A percentile compares a stretch with the other conserved stretches of the same genome.
Evolutionary conservation across 2,113 vertebrate genomes (phyloP).

Genomic region (Arenaria interpres): DNA sequence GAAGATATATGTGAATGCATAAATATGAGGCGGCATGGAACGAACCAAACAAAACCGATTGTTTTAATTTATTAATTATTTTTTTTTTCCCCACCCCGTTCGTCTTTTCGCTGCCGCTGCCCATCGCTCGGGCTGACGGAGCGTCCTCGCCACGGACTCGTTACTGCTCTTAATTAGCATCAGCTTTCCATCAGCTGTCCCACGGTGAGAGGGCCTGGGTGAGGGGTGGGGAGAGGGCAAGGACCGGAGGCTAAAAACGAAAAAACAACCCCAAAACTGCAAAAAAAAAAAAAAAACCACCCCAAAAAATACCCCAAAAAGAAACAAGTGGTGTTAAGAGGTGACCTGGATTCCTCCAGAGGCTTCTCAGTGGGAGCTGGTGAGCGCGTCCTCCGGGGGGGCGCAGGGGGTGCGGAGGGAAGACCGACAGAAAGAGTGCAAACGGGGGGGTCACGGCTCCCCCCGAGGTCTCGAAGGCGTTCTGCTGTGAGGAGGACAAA

Average conservation of each 20-base stretch:
- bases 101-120: not conserved
- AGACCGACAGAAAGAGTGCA: not conserved
- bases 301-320: too few relatives aligned
- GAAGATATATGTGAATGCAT: constrained; percentile 68
- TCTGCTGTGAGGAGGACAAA: not conserved
- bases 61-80: not conserved
- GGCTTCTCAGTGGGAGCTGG: not conserved
- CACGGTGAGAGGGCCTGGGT: not conserved
- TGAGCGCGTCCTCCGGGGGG: rapidly evolving
- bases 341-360: not conserved
- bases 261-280: not conserved
- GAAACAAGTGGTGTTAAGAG: not conserved
- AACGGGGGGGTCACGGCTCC: not conserved
- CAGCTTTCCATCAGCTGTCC: not conserved
- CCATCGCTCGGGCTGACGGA: not conserved
- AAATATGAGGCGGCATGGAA: constrained; percentile 59
- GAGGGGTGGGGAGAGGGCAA: not conserved
- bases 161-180: not conserved
- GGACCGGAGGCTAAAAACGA: not conserved
- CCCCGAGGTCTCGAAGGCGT: not conserved
- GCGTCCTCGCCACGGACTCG: not conserved
- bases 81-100: not conserved
- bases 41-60: not conserved
- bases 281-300: too few relatives aligned
- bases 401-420: not conserved